Base-by-base conservation (phyloP, 2,113 vertebrate genomes). In the Microtus richardsoni region DNA sequence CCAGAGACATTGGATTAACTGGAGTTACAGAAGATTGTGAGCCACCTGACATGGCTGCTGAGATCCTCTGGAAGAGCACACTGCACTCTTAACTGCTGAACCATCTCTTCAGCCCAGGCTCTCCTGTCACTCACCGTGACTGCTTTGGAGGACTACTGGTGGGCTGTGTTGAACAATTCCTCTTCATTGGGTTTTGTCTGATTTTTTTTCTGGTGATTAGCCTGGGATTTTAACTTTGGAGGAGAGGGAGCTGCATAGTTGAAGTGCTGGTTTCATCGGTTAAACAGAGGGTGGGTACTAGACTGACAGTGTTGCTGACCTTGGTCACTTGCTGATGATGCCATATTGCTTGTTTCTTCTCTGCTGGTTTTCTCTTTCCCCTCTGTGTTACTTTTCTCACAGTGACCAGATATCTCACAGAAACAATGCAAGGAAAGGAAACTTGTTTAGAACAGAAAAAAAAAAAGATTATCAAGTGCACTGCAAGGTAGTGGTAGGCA, bases 271-370 rank as follows among this genome's bases (percentile, higher is more conserved):
- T 41, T 16, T 75, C 16, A 0, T 39, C 8, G 7, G 1, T 49
- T 36, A 0, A 0, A 0, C 13, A 2, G 39, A 82, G 44, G 47
- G 64, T 1, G 19, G 41, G 0, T 3, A 2, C 19, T 12, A 3
- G 28, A 7, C 26, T 47, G 39, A 7, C 2, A 3, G 33, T 10
- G 64, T 3, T 1, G 13, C 1, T 17, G 78, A 41, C 89, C 26
- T 26, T 12, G 21, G 7, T 3, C 30, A 0, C 70, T 64, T 54
- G 52, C 13, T 74, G 41, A 60, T 41, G 36, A 39, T 26, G 70
- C 3, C 4, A 3, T 26, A 7, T 41, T n/a, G 30, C 16, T 68
- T n/a, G 7, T 47, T 73, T 74, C 47, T 3, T 84, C 36, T 36
- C 16, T 60, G 13, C 16, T 0, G 64, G 39, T 62, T 89, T 22